Base-by-base conservation (phyloP, 2,888 invertebrate species). In the Philopedon plagiatum region DNA sequence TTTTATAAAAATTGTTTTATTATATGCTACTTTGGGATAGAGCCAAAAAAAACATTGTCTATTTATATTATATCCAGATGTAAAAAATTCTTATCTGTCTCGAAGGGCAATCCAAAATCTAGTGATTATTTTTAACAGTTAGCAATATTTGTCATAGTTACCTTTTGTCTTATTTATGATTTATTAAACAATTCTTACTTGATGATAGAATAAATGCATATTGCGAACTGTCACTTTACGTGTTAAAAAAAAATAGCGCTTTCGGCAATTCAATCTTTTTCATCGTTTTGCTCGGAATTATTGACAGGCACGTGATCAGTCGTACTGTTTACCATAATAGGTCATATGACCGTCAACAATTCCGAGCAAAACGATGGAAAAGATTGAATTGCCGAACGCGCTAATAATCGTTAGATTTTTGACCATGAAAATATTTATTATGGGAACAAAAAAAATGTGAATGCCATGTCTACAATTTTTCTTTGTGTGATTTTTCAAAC, bases 401-500 rank as follows among this genome's bases (percentile, higher is more conserved):
- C n/a, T n/a, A n/a, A 51, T 62, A 63, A 63, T 63, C 57, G 49
- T 54, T 70, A 61, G 69, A 56, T 70, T 62, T 70, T 70, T 41
- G 57, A 64, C 57, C 32, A 62, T 56, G 34, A 32, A 64, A 64
- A 64, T 60, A 56, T 58, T 73, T 64, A 68, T 73, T 68, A 68
- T 63, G 75, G 75, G 72, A 75, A 72, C 71, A 75, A 75, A 74
- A 73, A 70, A 73, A 65, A 65, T 73, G 73, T 66, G 66, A 71
- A 73, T 73, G 73, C 68, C 68, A 49, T 63, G 51, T 60, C 61
- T 58, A 49, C 49, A 58, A 64, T 21, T 64, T 34, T n/a, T 23
- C 13, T 46, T 61, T 58, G 13, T 64, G 23, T 49, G 19, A 49
- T 70, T 56, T 56, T 18, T 23, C 44, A 56, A 56, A 44, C 51